Percentiles rank a stretch among this genome's conserved stretches.
phyloP scores from a whole-genome alignment of 2,888 invertebrate species.

The Patella depressa region DNA sequence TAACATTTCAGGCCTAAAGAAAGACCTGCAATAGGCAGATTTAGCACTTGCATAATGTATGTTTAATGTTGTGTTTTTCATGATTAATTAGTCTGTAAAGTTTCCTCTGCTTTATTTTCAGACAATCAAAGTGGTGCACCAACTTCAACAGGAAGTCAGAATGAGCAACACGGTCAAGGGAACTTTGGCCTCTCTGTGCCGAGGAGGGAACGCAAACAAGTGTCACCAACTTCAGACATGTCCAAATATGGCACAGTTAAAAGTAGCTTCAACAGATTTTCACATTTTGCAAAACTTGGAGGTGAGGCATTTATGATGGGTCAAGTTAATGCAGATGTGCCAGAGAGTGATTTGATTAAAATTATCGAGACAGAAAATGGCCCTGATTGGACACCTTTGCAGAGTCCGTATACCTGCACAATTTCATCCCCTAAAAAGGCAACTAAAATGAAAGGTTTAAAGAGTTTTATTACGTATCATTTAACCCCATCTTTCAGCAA shows the following conservation, averaged over 20 bases:
- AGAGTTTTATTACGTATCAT: constrained; percentile 97
- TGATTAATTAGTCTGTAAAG: too few species aligned
- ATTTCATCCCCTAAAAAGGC: constrained; percentile 97
- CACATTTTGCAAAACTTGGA: constrained; percentile 63
- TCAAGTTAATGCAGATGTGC: constrained; percentile 46
- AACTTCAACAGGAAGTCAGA: not conserved
- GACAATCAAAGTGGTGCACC: too few species aligned
- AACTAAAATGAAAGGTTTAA: constrained; percentile 95
- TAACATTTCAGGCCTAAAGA: too few species aligned
- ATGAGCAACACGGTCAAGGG: constrained; percentile 53
- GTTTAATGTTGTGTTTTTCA: too few species aligned
- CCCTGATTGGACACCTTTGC: constrained; percentile 83
- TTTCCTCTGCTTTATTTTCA: too few species aligned
- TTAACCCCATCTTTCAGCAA: constrained; percentile 94
- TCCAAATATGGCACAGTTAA: constrained; percentile 64
- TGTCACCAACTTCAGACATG: constrained; percentile 50
- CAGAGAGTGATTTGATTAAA: constrained; percentile 57
- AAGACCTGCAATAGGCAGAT: too few species aligned
- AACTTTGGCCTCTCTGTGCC: constrained; percentile 55
- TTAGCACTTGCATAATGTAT: too few species aligned
- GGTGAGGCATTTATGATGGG: constrained; percentile 65
- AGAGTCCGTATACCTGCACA: constrained; percentile 84
- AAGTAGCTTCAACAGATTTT: constrained; percentile 64
- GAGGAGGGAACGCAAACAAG: constrained; percentile 45
- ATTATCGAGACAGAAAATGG: constrained; percentile 78